Percentiles rank a stretch among this genome's conserved stretches.
These are phyloP conservation scores for Corydoras maculifer DNA, from an alignment of 2,113 vertebrate species.

Conservation along the genomic window DNA sequence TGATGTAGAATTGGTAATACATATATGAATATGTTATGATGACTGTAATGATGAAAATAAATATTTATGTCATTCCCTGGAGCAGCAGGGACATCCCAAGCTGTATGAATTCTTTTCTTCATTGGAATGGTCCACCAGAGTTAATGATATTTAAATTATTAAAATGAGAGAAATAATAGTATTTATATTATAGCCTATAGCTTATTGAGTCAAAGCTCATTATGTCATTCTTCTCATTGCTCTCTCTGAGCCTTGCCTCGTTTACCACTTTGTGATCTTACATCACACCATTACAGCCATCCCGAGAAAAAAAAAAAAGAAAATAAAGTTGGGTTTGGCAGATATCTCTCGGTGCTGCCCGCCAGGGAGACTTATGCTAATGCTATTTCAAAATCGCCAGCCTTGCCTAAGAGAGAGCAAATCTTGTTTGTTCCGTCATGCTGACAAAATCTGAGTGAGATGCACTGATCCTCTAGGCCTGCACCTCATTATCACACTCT, in stretches of 20 bases:
- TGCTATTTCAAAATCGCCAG: slow-evolving; percentile 41
- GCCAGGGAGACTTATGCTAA: slow-evolving; percentile 47
- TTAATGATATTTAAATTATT: slow-evolving; percentile 27
- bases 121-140: slow-evolving; percentile 15
- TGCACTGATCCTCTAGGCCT: slow-evolving; percentile 33
- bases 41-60: neutral
- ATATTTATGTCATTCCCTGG: neutral
- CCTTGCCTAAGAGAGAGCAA: slow-evolving; percentile 31
- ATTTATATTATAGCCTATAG: slow-evolving; percentile 21
- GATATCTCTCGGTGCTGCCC: slow-evolving; percentile 32
- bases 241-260: slow-evolving; percentile 6
- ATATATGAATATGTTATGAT: neutral
- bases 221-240: slow-evolving; percentile 6
- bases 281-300: slow-evolving; percentile 21
- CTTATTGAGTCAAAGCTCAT: slow-evolving; percentile 14
- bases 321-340: neutral
- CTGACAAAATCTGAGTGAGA: slow-evolving; percentile 39
- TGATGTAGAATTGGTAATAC: neutral
- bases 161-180: slow-evolving; percentile 1
- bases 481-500: slow-evolving; percentile 36
- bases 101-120: slow-evolving; percentile 8
- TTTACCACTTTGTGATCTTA: too few species aligned
- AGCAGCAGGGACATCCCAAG: neutral
- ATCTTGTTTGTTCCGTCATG: slow-evolving; percentile 41
- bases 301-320: slow-evolving; percentile 16